These are phyloP conservation scores for Hipparchia sbordonii DNA, from an alignment of 2,888 invertebrate species.

Conservation along the genomic window DNA sequence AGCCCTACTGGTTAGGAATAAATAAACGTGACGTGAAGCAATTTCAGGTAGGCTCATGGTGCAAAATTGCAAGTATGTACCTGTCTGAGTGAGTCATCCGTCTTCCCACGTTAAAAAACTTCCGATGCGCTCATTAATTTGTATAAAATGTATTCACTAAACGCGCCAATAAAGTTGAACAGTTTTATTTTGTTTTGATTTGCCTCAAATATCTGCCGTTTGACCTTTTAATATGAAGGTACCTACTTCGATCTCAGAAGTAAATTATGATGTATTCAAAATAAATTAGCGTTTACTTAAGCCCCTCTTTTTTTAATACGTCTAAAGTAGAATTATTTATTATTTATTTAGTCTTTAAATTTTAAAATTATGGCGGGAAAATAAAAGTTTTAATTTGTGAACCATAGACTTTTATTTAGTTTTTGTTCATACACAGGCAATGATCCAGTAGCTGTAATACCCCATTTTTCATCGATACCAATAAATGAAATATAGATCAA, in stretches of 20 bases:
- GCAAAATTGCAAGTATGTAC: constrained; percentile 6
- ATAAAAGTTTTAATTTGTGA: too few species aligned
- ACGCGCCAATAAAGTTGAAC: constrained; percentile 21
- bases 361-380: too few species aligned
- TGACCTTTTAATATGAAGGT: constrained; percentile 9
- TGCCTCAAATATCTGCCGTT: not conserved
- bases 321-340: too few species aligned
- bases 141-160: constrained; percentile 31
- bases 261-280: too few species aligned
- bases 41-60: constrained; percentile 13
- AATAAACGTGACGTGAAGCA: not conserved
- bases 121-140: constrained; percentile 40
- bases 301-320: not conserved
- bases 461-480: too few species aligned
- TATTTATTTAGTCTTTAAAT: too few species aligned
- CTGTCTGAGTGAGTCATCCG: constrained; percentile 28
- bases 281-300: too few species aligned
- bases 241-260: not conserved
- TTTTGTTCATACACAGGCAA: too few species aligned
- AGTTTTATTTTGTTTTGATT: constrained; percentile 26
- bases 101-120: constrained; percentile 39
- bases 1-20: too few species aligned
- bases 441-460: too few species aligned
- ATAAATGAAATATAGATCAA: too few species aligned
- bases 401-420: too few species aligned